These are phyloP conservation scores for Pipistrellus kuhlii DNA, from an alignment of 2,797 vertebrate genomes.

Conservation along the genomic window DNA sequence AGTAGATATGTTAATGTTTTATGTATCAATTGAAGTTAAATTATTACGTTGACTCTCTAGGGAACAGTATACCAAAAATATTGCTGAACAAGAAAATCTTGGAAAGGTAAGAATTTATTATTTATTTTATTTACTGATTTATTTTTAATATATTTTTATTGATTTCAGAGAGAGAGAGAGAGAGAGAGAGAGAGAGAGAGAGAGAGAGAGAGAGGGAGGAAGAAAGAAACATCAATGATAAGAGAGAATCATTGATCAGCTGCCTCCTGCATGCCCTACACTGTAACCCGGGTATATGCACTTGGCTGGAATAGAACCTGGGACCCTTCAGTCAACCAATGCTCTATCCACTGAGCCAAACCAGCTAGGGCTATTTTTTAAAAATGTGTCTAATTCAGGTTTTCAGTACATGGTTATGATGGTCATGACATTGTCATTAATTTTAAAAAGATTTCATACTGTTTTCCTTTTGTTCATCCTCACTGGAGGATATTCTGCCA, in stretches of 20 bases:
- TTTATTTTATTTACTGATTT: constrained; percentile 32
- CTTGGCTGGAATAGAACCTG: too few species aligned
- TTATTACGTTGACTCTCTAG: constrained; percentile 86
- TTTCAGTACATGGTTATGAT: constrained; percentile 41
- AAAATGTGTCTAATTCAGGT: background rate
- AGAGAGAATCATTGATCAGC: too few species aligned
- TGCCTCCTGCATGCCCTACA: too few species aligned
- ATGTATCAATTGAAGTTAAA: constrained; percentile 52
- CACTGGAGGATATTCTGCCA: background rate
- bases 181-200: too few species aligned
- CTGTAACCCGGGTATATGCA: too few species aligned
- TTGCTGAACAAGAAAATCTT: constrained; percentile 96
- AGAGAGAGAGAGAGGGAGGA: too few species aligned
- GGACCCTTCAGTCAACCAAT: too few species aligned
- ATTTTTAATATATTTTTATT: too few species aligned
- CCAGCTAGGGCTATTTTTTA: background rate
- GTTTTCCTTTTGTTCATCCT: constrained; percentile 40
- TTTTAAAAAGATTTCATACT: constrained; percentile 78
- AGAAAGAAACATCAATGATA: too few species aligned
- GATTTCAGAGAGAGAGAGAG: too few species aligned
- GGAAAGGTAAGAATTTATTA: constrained; percentile 93
- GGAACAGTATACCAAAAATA: constrained; percentile 96
- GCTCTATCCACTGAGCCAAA: too few species aligned
- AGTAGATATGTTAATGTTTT: constrained; percentile 7
- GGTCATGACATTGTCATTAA: constrained; percentile 54